These are phyloP conservation scores for Marmota monax DNA, from an alignment of 2,113 vertebrate genomes.

Conservation along the genomic window DNA sequence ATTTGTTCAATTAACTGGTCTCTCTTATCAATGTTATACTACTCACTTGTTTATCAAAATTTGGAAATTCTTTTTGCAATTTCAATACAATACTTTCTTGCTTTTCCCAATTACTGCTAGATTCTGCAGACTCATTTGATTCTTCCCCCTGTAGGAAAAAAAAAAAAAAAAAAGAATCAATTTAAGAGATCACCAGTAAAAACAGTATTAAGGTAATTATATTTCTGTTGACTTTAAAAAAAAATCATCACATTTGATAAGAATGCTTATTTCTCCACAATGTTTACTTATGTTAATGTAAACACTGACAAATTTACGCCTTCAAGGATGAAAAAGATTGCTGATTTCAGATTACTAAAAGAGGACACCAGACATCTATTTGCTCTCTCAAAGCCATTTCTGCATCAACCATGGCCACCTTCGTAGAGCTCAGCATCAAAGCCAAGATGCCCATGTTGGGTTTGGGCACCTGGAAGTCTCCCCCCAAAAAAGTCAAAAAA, in stretches of 20 bases:
- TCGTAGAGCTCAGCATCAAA: too few species aligned
- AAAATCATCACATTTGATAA: not conserved
- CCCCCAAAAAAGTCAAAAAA: too few species aligned
- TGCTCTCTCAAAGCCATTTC: too few species aligned
- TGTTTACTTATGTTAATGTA: not conserved
- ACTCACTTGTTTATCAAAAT: slow-evolving; percentile 93
- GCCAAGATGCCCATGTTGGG: too few species aligned
- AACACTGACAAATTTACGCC: not conserved
- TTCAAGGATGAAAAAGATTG: slow-evolving; percentile 13
- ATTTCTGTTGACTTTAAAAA: not conserved
- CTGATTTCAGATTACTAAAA: not conserved
- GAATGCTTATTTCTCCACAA: not conserved
- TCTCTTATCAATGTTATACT: not conserved
- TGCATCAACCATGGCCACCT: too few species aligned
- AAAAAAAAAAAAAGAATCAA: not conserved
- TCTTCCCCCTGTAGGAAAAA: slow-evolving; percentile 79
- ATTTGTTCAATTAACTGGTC: too few species aligned
- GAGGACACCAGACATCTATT: too few species aligned
- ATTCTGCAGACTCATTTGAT: slow-evolving; percentile 83
- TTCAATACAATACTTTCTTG: slow-evolving; percentile 92
- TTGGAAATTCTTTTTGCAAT: slow-evolving; percentile 94
- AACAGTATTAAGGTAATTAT: not conserved
- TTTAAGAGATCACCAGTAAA: slow-evolving; percentile 29
- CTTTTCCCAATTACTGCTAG: slow-evolving; percentile 89
- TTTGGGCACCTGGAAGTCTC: too few species aligned